These are phyloP conservation scores for Dioctria rufipes DNA, from an alignment of 2,888 invertebrate species.

Conservation along the genomic window DNA sequence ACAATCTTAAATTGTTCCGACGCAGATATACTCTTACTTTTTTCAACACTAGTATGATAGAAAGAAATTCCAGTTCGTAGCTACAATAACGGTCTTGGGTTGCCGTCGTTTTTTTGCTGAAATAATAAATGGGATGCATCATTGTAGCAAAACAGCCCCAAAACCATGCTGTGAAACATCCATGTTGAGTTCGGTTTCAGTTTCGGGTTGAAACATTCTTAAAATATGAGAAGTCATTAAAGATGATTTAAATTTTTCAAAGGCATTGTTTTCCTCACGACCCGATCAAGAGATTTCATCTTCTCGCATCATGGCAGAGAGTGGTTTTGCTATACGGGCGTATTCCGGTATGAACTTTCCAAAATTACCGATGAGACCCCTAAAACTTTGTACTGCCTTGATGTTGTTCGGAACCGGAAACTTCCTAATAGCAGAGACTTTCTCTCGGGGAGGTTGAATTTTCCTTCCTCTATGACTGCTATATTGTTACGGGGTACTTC, in stretches of 20 bases:
- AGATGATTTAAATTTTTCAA: background rate
- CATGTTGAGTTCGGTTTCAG: background rate
- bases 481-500: too few species aligned
- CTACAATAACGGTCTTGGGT: too few species aligned
- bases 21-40: background rate
- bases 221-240: background rate
- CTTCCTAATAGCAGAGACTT: background rate
- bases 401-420: background rate
- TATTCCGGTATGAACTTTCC: background rate
- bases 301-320: background rate
- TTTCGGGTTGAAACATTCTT: background rate
- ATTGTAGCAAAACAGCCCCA: background rate
- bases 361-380: conserved; percentile 11
- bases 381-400: background rate
- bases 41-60: too few species aligned
- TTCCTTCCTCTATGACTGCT: background rate
- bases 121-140: too few species aligned
- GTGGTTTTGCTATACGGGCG: background rate
- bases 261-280: background rate
- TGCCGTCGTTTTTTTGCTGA: too few species aligned
- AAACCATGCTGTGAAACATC: background rate
- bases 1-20: background rate
- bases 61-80: too few species aligned
- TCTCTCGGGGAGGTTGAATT: background rate
- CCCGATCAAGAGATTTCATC: background rate